Evolutionary conservation across 2,797 vertebrate genomes (phyloP), one percentile per base, ranked within the genome.

Genomic region (Rhinoraja longicauda): DNA sequence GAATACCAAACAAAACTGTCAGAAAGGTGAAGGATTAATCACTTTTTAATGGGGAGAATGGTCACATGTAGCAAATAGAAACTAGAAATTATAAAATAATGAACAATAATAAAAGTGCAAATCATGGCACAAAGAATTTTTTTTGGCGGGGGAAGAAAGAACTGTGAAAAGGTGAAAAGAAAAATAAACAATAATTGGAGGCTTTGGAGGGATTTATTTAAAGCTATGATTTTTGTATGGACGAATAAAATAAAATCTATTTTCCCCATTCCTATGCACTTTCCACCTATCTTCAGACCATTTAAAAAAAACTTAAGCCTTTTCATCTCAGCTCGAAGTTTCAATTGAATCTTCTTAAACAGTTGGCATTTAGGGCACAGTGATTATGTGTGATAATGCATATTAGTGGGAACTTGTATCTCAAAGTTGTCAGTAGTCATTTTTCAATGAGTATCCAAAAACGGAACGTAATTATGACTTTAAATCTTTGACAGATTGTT

Each of bases 401-500:
- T 79, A 45, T 45, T 13, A 13, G 21, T 15, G 6, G 39, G 32
- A 79, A 79, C 13, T 79, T 79, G 32, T 45, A 79, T 45, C 15
- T 79, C 78, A 79, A 79, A 79, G 36, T 19, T 79, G 78, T 79
- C 39, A 45, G 7, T 32, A 17, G n/a, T 67, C 86, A 90, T 39
- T 36, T 39, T 90, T 21, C 62, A 39, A 17, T 90, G 62, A 70
- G 36, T 72, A 36, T 39, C 21, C 72, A 39, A 92, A 92, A 39
- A 39, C 32, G 32, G 24, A 15, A 91, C 26, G 26, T 12, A 53
- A 26, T 53, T 92, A 3, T 75, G 70, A 53, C 70, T 73, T 92
- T 92, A 29, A 45, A 92, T 45, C 24, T n/a, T 13, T 72, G 90
- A 26, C 95, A 99, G 99, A 96, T 99, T 93, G 98, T 99, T 94